Evolutionary conservation across 2,113 vertebrate genomes (phyloP).

Genomic region (Malurus melanocephalus): DNA sequence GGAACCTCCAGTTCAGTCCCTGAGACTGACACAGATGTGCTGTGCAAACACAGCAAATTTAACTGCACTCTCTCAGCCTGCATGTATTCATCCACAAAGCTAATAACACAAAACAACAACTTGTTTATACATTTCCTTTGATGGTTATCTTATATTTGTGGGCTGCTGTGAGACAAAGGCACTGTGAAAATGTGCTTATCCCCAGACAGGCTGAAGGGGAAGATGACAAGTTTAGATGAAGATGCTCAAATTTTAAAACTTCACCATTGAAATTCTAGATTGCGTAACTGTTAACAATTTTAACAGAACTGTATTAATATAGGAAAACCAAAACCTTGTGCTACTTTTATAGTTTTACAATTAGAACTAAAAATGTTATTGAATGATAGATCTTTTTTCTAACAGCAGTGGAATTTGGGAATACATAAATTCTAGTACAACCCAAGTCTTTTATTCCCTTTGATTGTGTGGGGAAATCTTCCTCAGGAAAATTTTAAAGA

Average conservation of each 20-base stretch:
- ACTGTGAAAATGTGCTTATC: not conserved
- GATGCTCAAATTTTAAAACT: not conserved
- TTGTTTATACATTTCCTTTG: not conserved
- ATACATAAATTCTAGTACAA: not conserved
- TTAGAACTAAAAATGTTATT: not conserved
- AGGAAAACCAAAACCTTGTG: not conserved
- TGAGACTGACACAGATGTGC: not conserved
- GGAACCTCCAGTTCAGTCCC: not conserved
- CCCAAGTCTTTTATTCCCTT: not conserved
- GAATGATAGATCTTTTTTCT: not conserved
- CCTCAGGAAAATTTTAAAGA: not conserved
- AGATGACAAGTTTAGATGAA: not conserved
- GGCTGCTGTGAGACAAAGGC: not conserved
- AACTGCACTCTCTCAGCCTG: not conserved
- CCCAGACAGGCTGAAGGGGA: not conserved
- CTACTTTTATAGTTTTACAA: not conserved
- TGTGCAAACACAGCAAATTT: not conserved
- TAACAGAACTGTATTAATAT: not conserved
- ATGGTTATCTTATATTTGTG: not conserved
- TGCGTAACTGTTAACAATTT: not conserved
- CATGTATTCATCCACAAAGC: not conserved
- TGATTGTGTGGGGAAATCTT: not conserved
- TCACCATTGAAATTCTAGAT: not conserved
- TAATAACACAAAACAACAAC: not conserved
- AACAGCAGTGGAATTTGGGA: not conserved